phyloP scores from a whole-genome alignment of 2,888 invertebrate species.

The Schrankia costaestrigalis region DNA sequence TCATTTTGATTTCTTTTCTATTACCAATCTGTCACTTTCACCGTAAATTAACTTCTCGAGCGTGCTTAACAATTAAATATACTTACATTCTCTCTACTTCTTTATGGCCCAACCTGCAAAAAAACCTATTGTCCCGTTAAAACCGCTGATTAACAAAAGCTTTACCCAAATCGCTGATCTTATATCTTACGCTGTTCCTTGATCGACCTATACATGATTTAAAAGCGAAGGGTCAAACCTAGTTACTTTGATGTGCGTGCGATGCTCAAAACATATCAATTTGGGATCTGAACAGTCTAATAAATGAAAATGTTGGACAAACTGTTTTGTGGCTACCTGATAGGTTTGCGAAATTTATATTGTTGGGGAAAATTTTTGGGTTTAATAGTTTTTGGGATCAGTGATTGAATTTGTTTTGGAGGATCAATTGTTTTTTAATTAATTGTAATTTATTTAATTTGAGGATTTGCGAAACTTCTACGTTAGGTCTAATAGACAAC shows the following conservation, averaged over 20 bases:
- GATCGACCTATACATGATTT: constrained; percentile 59
- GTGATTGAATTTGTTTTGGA: constrained; percentile 1
- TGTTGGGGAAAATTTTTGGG: background rate
- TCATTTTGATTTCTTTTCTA: too few relatives aligned
- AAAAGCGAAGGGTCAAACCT: constrained; percentile 59
- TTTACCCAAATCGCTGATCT: constrained; percentile 13
- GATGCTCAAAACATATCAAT: constrained; percentile 63
- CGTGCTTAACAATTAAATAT: too few relatives aligned
- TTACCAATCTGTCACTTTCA: too few relatives aligned
- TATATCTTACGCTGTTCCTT: constrained; percentile 18
- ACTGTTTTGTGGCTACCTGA: constrained; percentile 27
- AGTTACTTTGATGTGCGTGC: constrained; percentile 63
- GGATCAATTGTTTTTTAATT: too few relatives aligned
- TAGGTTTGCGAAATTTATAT: constrained; percentile 5
- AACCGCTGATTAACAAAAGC: too few relatives aligned
- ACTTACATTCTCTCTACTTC: too few relatives aligned
- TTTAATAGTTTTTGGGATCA: constrained; percentile 3
- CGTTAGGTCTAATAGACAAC: too few relatives aligned
- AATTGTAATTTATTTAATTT: too few relatives aligned
- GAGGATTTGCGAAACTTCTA: too few relatives aligned
- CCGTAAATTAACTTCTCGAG: too few relatives aligned
- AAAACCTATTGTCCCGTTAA: too few relatives aligned
- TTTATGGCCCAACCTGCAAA: too few relatives aligned
- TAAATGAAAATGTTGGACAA: constrained; percentile 25
- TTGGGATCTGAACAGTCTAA: constrained; percentile 37